Base-by-base conservation (phyloP, 1,140 invertebrate genomes). In the Drosophila ironensis region DNA sequence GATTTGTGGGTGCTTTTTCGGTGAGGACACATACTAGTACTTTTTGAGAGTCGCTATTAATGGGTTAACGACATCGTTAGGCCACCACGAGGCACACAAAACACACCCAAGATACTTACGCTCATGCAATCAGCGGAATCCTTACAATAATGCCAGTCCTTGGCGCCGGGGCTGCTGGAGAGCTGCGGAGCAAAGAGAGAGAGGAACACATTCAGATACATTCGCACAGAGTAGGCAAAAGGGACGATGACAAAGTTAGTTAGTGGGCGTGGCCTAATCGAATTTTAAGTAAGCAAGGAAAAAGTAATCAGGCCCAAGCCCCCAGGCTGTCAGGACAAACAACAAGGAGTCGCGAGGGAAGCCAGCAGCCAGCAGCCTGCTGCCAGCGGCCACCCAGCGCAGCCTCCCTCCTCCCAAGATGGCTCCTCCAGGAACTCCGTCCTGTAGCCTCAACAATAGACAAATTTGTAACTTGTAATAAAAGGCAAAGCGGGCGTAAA, bases 381-480 rank as follows among this genome's bases (percentile, higher is more conserved):
- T 69, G n/a, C 52, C 24, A 12, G 30, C 11, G 22, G 12, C 35
- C 7, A 7, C 19, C 2, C 30, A 9, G 6, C 6, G n/a, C n/a
- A n/a, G n/a, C n/a, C n/a, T n/a, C n/a, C n/a, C n/a, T 25, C 5
- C 12, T 42, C 17, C 17, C 7, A 8, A 19, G 5, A 11, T 14
- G 16, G 11, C 47, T 24, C 25, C 16, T 17, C 35, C 52, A n/a
- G n/a, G n/a, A n/a, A n/a, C 17, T 27, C 24, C 14, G 25, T 52
- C 53, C 37, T 14, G 16, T 25, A 11, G 28, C 20, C 64, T 37
- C 46, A 80, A 80, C 77, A 82, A 82, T 84, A 82, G 77, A 82
- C 77, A 82, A 82, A 82, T 82, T 82, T 82, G 77, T 82, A 84
- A 82, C 72, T 60, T 77, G 77, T 84, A 77, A 80, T 78, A 80